Conservation (phyloP, 2,113 vertebrate species). For the Centropus unirufus region DNA sequence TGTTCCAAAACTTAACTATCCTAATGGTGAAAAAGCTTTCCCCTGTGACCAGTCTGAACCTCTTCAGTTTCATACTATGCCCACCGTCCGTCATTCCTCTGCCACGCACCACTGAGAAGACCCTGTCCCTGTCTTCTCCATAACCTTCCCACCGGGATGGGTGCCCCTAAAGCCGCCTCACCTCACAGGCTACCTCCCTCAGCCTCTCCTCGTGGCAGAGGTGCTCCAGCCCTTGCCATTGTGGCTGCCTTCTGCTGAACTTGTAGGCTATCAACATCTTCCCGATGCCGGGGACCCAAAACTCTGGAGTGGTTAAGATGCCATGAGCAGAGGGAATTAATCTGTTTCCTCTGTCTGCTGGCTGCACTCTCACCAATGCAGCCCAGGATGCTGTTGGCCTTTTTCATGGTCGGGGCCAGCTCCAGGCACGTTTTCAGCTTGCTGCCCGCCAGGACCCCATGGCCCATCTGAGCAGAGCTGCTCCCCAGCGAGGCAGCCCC, state of each 20-base stretch:
- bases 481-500: background rate
- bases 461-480: background rate
- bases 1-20: background rate
- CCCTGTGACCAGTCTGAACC: background rate
- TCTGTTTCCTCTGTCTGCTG: background rate
- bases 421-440: background rate
- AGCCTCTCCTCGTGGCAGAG: background rate
- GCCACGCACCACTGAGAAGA: background rate
- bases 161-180: background rate
- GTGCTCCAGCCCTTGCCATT: background rate
- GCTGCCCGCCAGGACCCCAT: background rate
- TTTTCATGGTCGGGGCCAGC: background rate
- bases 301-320: background rate
- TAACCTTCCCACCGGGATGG: fast-evolving
- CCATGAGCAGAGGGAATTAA: background rate
- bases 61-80: background rate
- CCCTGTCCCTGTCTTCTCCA: background rate
- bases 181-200: background rate
- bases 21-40: background rate
- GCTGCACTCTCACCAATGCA: background rate
- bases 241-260: background rate
- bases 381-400: background rate
- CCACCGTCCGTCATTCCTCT: background rate
- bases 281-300: background rate
- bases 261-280: background rate